These are phyloP conservation scores for Lagorchestes hirsutus DNA, from an alignment of 2,797 vertebrate species.

Conservation along the genomic window DNA sequence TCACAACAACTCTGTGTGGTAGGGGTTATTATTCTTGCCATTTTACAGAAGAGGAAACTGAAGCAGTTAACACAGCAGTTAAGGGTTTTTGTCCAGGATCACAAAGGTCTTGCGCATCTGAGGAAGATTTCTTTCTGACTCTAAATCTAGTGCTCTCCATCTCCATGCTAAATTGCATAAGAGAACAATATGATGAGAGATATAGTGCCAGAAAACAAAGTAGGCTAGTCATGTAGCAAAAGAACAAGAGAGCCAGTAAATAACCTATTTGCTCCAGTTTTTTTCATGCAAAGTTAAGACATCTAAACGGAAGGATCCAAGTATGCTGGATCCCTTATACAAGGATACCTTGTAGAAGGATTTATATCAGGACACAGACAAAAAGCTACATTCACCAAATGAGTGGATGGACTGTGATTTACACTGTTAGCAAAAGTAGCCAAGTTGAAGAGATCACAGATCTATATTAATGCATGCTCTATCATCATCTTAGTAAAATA, in stretches of 20 bases:
- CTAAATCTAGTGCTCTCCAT: background rate
- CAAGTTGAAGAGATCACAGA: background rate
- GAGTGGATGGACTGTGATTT: background rate
- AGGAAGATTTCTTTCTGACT: background rate
- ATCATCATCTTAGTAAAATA: background rate
- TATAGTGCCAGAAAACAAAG: background rate
- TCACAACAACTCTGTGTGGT: background rate
- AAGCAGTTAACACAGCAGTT: background rate
- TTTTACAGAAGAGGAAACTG: background rate
- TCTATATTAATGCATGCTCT: background rate
- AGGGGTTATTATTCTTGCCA: background rate
- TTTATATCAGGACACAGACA: background rate
- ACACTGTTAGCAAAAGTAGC: background rate
- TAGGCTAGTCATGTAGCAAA: background rate
- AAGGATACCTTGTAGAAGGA: background rate
- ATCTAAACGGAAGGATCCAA: background rate
- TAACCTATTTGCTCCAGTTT: background rate
- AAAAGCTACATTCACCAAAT: background rate
- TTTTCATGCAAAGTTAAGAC: background rate
- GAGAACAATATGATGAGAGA: background rate
- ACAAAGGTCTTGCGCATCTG: background rate
- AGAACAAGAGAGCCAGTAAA: background rate
- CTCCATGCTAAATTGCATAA: background rate
- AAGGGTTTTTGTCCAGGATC: background rate
- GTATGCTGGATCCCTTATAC: background rate